Conservation (phyloP, 2,113 vertebrate genomes). For the Nesogale talazaci region DNA sequence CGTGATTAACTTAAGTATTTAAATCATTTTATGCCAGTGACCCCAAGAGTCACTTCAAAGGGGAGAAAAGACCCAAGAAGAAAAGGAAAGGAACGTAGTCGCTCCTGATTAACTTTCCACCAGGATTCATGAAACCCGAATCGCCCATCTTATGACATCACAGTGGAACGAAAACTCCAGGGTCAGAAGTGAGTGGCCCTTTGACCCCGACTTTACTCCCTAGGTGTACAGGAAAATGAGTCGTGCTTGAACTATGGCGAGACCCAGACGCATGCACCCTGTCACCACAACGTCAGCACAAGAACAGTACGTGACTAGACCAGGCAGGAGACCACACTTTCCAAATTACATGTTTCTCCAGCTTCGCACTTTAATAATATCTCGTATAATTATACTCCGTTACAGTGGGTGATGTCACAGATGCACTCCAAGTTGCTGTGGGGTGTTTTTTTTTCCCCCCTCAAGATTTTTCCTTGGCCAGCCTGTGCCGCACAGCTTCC, state of each 20-base stretch:
- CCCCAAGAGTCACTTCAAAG: neutral
- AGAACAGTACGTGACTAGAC: constrained; percentile 12
- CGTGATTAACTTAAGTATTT: neutral
- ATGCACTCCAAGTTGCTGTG: neutral
- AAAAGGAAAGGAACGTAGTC: no score
- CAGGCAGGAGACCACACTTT: constrained; percentile 39
- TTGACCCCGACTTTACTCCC: neutral
- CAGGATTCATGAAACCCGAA: neutral
- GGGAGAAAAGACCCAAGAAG: neutral
- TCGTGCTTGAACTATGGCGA: neutral
- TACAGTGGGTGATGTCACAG: neutral
- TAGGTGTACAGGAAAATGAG: neutral
- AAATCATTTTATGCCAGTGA: neutral
- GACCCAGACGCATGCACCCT: neutral
- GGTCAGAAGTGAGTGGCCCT: neutral
- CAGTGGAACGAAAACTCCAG: neutral
- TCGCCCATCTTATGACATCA: neutral
- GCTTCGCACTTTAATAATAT: constrained; percentile 38
- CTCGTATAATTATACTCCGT: constrained; percentile 58
- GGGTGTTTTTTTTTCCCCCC: neutral
- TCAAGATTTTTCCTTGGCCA: neutral
- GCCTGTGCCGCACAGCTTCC: neutral
- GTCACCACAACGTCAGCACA: neutral
- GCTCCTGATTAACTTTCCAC: neutral
- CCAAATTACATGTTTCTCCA: constrained; percentile 58